These are phyloP conservation scores for Orthosia cruda DNA, from an alignment of 2,888 invertebrate species.

Conservation along the genomic window DNA sequence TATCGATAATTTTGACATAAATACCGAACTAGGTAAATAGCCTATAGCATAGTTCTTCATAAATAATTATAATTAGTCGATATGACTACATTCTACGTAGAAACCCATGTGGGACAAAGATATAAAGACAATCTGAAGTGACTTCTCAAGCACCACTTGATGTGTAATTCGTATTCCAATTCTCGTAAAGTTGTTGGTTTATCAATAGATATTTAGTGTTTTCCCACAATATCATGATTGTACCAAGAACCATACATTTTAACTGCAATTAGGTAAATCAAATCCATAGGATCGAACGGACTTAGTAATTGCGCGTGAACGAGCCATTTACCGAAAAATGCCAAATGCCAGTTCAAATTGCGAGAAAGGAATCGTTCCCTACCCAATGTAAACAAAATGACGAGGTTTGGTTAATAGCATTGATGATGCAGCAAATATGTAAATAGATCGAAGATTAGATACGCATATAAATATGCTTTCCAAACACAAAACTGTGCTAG, in stretches of 20 bases:
- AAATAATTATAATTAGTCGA: background rate
- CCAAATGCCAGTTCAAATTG: background rate
- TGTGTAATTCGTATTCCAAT: background rate
- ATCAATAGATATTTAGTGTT: background rate
- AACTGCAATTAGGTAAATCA: background rate
- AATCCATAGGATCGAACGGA: background rate
- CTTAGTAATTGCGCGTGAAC: background rate
- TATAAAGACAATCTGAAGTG: background rate
- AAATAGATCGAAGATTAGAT: no score
- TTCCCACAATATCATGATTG: background rate
- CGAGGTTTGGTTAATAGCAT: no score
- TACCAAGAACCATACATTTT: background rate
- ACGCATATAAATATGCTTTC: no score
- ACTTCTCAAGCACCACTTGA: conserved; percentile 6
- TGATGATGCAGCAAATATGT: no score
- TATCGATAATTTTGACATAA: background rate
- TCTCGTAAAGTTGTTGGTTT: background rate
- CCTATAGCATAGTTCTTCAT: background rate
- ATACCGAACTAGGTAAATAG: background rate
- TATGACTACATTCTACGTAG: background rate
- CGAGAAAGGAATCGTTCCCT: no score
- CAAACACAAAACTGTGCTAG: no score
- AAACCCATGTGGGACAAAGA: background rate
- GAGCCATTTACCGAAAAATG: background rate
- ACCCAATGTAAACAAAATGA: no score